phyloP scores from a whole-genome alignment of 2,797 vertebrate genomes.

The Anniella stebbinsi region DNA sequence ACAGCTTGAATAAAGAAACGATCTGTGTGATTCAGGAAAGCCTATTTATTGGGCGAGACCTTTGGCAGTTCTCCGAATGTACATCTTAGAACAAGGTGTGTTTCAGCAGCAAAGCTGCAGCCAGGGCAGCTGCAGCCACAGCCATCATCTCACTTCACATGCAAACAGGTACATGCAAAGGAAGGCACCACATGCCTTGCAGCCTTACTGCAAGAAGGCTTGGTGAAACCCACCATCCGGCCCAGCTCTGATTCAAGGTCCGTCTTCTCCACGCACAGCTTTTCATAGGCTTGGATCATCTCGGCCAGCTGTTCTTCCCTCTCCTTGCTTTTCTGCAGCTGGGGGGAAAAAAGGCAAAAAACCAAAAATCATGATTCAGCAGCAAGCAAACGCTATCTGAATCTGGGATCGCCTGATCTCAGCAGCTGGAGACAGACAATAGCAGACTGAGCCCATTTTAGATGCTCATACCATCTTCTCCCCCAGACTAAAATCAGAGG shows the following conservation, averaged over 20 bases:
- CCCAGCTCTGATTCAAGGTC: conserved; percentile 94
- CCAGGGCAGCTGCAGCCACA: neutral
- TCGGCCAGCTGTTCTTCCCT: conserved; percentile 95
- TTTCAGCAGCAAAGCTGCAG: neutral
- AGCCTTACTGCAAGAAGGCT: neutral
- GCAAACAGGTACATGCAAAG: neutral
- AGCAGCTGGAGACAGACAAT: neutral
- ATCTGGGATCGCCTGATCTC: neutral
- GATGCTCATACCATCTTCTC: neutral
- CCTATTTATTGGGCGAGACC: neutral
- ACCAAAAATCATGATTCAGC: neutral
- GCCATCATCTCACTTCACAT: neutral
- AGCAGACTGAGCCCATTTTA: neutral
- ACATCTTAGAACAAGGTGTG: neutral
- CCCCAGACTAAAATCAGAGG: neutral
- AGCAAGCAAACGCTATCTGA: neutral
- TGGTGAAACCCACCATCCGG: conserved; percentile 89
- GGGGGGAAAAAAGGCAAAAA: neutral
- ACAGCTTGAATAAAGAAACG: neutral
- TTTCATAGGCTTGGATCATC: conserved; percentile 97
- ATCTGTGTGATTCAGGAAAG: neutral
- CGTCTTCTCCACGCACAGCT: conserved; percentile 95
- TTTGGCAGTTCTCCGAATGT: neutral
- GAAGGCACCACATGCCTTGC: neutral
- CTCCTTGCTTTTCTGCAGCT: conserved; percentile 97